Base-by-base conservation (phyloP, 2,888 invertebrate genomes). In the Parnassius orleans region DNA sequence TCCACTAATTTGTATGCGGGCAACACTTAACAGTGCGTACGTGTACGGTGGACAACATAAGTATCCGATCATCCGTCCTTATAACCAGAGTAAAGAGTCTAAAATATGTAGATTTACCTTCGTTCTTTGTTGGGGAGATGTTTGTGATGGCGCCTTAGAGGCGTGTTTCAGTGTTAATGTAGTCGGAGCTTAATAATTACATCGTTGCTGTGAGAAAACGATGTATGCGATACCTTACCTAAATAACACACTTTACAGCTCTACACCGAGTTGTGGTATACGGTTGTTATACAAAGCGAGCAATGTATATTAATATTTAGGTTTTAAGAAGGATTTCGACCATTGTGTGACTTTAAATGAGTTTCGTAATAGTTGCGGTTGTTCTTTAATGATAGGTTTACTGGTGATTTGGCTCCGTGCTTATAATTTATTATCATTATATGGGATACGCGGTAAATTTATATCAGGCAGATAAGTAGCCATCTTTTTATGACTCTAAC, bases 101-200 rank as follows among this genome's bases (percentile, higher is more conserved):
- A 14, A 48, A 14, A 14, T 11, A 33, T 2, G 15, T 12, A 52
- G 9, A 11, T 11, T 55, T 11, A 19, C 15, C 11, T 24, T 19
- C 14, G 9, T 46, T 14, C 54, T 59, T 44, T 15, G 55, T 33
- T 14, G n/a, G 59, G n/a, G 12, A 11, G 11, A 11, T 24, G 59
- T 63, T 14, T 42, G 10, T 24, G 15, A 50, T 63, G 63, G 63
- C 63, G 63, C 63, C 59, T 63, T 55, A 3, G 12, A 51, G 63
- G 63, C 63, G 63, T 63, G 63, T 59, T 46, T 41, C 55, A 44
- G 59, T 55, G 59, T 63, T 63, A 63, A 63, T 63, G 63, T 52
- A 55, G 55, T 59, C 63, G 51, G 51, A 47, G 19, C 55, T 55
- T 59, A 55, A 63, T 63, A 55, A 63, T 63, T 63, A 52, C 63